Percentiles rank a stretch among this genome's conserved stretches.
Evolutionary conservation across 2,888 invertebrate species (phyloP).

Genomic region (Nomada ferruginata): DNA sequence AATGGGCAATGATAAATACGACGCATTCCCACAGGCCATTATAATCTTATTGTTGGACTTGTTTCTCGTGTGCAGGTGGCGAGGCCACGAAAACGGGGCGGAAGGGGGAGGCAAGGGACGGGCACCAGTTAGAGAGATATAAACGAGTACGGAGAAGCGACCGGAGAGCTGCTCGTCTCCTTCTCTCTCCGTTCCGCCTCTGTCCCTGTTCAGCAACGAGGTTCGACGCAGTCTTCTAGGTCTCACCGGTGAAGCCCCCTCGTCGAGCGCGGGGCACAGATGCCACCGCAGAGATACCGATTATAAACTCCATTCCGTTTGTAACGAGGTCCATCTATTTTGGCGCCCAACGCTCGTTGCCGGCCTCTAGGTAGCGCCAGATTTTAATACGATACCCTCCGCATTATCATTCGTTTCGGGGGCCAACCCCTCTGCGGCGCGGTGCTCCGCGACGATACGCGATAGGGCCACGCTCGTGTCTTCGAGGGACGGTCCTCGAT

Average conservation of each 20-base stretch:
- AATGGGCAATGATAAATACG: conserved; percentile 81
- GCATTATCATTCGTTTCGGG: conserved; percentile 80
- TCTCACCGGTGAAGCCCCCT: conserved; percentile 49
- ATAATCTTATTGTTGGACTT: conserved; percentile 82
- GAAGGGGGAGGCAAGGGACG: conserved; percentile 37
- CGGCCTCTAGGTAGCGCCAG: conserved; percentile 78
- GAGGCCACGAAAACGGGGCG: conserved; percentile 36
- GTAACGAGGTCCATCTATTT: conserved; percentile 84
- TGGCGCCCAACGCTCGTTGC: conserved; percentile 78
- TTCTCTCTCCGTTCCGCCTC: conserved; percentile 17
- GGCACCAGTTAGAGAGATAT: conserved; percentile 75
- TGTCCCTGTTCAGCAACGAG: conserved; percentile 8
- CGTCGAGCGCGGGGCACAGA: conserved; percentile 75
- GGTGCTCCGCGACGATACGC: conserved; percentile 5
- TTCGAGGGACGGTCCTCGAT: conserved; percentile 19
- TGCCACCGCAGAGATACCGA: conserved; percentile 82
- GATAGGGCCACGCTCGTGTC: conserved; percentile 25
- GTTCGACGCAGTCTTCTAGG: background rate
- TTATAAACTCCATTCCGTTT: conserved; percentile 84
- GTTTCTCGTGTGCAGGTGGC: conserved; percentile 79
- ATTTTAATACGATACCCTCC: conserved; percentile 80
- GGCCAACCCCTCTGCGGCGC: background rate
- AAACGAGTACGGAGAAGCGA: conserved; percentile 81
- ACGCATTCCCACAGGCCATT: conserved; percentile 79
- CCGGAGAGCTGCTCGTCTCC: conserved; percentile 63